A percentile compares a stretch with the other conserved stretches of the same genome.
Evolutionary conservation across 2,888 invertebrate species (phyloP).

Genomic region (Nebria salina): DNA sequence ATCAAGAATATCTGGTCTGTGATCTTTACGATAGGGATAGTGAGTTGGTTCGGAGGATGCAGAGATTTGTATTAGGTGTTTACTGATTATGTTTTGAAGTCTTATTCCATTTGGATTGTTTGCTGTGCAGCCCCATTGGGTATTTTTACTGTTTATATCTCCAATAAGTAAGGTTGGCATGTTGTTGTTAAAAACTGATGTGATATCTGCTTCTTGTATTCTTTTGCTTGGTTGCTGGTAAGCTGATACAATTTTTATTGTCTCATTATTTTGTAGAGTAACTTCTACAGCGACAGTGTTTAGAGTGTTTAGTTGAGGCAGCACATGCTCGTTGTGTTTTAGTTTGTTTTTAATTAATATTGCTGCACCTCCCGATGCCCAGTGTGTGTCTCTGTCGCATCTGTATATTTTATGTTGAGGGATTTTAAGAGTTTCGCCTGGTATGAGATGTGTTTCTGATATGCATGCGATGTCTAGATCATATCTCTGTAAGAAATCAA

Average conservation of each 20-base stretch:
- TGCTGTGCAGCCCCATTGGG: conserved; percentile 38
- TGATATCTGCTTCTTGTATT: conserved; percentile 34
- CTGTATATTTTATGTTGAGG: not conserved
- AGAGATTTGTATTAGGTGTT: conserved; percentile 38
- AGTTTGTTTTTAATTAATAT: not conserved
- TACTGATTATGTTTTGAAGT: conserved; percentile 27
- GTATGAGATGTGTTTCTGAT: conserved; percentile 4
- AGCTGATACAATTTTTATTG: conserved; percentile 22
- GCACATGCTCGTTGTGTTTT: conserved; percentile 4
- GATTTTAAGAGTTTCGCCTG: not conserved
- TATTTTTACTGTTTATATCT: conserved; percentile 44
- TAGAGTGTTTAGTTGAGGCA: not conserved
- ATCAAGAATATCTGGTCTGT: conserved; percentile 44
- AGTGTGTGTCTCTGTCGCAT: not conserved
- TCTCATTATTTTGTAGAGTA: conserved; percentile 19
- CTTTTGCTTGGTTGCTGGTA: conserved; percentile 44
- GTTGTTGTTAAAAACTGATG: conserved; percentile 21
- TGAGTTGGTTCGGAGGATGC: conserved; percentile 24
- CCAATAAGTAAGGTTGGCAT: conserved; percentile 32
- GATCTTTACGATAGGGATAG: conserved; percentile 27
- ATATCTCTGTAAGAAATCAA: not conserved
- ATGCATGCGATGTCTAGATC: not conserved
- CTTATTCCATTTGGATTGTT: conserved; percentile 39
- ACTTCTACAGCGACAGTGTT: conserved; percentile 24
- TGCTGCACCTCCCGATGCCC: not conserved